Evolutionary conservation across 2,888 invertebrate genomes (phyloP).

Genomic region (Leucania comma): DNA sequence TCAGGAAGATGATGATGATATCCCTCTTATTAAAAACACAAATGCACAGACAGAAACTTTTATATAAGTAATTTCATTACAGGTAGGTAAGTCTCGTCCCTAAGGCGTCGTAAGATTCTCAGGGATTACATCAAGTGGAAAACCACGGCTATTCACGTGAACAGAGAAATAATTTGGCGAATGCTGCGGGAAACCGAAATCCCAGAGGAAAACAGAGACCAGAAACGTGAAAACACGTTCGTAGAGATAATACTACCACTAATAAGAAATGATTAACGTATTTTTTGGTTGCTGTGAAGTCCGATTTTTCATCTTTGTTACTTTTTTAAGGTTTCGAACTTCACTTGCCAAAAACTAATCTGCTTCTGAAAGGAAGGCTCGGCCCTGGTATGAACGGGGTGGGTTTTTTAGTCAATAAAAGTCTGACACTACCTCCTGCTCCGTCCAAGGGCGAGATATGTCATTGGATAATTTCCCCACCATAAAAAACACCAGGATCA

Average conservation of each 20-base stretch:
- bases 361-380: too few relatives aligned
- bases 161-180: conserved; percentile 25
- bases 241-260: background rate
- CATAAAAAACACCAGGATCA: too few relatives aligned
- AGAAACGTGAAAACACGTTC: conserved; percentile 6
- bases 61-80: conserved; percentile 42
- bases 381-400: too few relatives aligned
- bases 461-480: too few relatives aligned
- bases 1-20: too few relatives aligned
- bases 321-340: too few relatives aligned
- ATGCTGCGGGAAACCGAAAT: conserved; percentile 8
- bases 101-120: conserved; percentile 31
- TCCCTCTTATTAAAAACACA: conserved; percentile 1
- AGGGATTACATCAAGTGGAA: conserved; percentile 48
- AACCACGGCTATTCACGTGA: conserved; percentile 26
- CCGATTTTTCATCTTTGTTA: background rate
- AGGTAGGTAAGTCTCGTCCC: conserved; percentile 22
- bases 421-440: too few relatives aligned
- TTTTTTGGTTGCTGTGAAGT: background rate
- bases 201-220: conserved; percentile 16
- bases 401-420: too few relatives aligned
- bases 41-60: conserved; percentile 5
- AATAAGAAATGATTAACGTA: background rate
- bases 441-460: too few relatives aligned
- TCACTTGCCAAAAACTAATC: too few relatives aligned